A percentile compares a stretch with the other conserved stretches of the same genome.
Conservation (phyloP, 2,888 invertebrate species). For the Drosophila mettleri region DNA sequence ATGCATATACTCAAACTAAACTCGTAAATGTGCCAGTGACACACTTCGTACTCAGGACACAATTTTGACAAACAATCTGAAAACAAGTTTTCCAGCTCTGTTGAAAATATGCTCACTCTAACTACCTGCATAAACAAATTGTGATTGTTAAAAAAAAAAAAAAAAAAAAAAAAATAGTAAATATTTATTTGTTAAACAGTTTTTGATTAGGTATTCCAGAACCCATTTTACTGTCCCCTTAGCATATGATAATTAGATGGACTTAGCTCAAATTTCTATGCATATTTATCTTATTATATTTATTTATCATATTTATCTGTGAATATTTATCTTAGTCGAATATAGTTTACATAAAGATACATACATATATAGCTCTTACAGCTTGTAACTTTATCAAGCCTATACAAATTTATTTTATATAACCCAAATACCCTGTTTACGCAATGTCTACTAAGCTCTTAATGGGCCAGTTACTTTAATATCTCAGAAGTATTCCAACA, state of each 20-base stretch:
- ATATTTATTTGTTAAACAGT: neutral
- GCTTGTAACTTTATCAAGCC: too few relatives aligned
- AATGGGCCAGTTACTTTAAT: neutral
- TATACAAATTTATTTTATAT: neutral
- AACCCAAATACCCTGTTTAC: neutral
- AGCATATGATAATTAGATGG: too few relatives aligned
- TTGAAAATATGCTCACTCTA: neutral
- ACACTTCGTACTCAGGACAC: slow-evolving; percentile 31
- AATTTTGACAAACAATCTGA: slow-evolving; percentile 28
- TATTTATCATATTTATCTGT: too few relatives aligned
- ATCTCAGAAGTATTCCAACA: neutral
- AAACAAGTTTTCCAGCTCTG: slow-evolving; percentile 24
- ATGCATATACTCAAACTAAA: neutral
- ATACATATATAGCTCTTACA: too few relatives aligned
- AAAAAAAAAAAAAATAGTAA: slow-evolving; percentile 1
- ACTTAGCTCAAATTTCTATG: too few relatives aligned
- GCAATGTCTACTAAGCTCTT: neutral
- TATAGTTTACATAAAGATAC: too few relatives aligned
- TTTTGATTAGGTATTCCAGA: neutral
- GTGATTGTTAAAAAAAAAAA: neutral
- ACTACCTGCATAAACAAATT: neutral
- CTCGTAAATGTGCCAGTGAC: slow-evolving; percentile 57
- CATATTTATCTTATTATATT: too few relatives aligned
- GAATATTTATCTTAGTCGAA: too few relatives aligned
- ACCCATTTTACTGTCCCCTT: too few relatives aligned